Percentiles rank a stretch among this genome's conserved stretches.
phyloP scores from a whole-genome alignment of 2,113 vertebrate species.

The Acanthochromis polyacanthus region DNA sequence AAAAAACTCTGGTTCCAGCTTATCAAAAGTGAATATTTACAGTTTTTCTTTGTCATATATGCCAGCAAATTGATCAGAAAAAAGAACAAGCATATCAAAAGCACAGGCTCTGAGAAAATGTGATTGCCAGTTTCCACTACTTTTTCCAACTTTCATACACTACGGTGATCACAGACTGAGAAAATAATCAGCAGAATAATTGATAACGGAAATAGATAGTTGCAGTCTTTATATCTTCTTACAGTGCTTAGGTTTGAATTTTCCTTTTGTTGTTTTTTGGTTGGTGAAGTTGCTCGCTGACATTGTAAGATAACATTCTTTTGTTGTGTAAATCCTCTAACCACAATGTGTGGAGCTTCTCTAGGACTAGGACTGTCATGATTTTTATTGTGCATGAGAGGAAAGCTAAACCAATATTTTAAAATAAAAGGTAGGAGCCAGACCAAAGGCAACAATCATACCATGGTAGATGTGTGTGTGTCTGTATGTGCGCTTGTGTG shows the following conservation, averaged over 20 bases:
- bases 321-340: neutral
- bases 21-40: no score
- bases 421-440: neutral
- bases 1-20: no score
- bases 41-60: no score
- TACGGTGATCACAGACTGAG: neutral
- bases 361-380: neutral
- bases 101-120: no score
- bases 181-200: neutral
- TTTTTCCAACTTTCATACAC: neutral
- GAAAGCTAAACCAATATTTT: slow-evolving; percentile 9
- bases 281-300: neutral
- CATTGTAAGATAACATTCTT: neutral
- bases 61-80: no score
- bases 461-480: neutral
- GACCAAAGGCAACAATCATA: slow-evolving; percentile 12
- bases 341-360: neutral
- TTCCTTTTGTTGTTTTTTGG: neutral
- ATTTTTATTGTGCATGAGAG: neutral
- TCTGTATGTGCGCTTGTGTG: neutral
- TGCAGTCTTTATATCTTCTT: neutral
- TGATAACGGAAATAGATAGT: neutral
- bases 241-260: neutral
- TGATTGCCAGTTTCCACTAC: neutral
- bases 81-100: no score